Percentiles rank a stretch among this genome's conserved stretches.
phyloP scores from a whole-genome alignment of 2,888 invertebrate genomes.

The Nephrotoma guestfalica region DNA sequence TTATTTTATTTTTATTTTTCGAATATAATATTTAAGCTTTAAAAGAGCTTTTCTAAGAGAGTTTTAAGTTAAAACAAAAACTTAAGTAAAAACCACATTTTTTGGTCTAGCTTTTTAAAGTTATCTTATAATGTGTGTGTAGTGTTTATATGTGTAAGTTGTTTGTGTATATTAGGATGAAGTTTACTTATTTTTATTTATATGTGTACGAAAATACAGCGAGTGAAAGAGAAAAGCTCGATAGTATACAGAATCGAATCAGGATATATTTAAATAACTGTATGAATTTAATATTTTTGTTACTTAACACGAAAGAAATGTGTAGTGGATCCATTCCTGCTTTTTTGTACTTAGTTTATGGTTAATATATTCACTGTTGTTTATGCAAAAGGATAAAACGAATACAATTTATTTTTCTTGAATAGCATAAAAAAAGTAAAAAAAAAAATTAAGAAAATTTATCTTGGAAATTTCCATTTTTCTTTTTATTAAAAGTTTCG shows the following conservation, averaged over 20 bases:
- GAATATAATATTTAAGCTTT: not conserved
- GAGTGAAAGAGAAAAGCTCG: not conserved
- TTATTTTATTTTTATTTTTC: not conserved
- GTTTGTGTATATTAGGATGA: not conserved
- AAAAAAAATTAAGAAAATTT: constrained; percentile 1
- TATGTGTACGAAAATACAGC: not conserved
- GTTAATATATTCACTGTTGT: constrained; percentile 7
- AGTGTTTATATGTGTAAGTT: not conserved
- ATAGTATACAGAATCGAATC: not conserved
- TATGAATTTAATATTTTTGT: not conserved
- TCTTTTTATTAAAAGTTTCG: constrained; percentile 1
- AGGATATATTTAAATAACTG: not conserved
- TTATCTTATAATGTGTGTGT: not conserved
- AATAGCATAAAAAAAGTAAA: not conserved
- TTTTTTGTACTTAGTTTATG: constrained; percentile 4
- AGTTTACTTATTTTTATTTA: not conserved
- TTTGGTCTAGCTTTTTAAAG: not conserved
- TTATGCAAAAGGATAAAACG: constrained; percentile 6
- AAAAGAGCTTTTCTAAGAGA: not conserved
- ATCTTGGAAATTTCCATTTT: constrained; percentile 4
- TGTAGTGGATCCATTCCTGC: not conserved
- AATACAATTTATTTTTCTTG: constrained; percentile 4
- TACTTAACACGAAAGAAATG: not conserved
- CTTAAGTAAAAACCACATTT: not conserved
- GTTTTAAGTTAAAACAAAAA: not conserved